Conservation (phyloP, 2,113 vertebrate species). For the Stercorarius parasiticus region DNA sequence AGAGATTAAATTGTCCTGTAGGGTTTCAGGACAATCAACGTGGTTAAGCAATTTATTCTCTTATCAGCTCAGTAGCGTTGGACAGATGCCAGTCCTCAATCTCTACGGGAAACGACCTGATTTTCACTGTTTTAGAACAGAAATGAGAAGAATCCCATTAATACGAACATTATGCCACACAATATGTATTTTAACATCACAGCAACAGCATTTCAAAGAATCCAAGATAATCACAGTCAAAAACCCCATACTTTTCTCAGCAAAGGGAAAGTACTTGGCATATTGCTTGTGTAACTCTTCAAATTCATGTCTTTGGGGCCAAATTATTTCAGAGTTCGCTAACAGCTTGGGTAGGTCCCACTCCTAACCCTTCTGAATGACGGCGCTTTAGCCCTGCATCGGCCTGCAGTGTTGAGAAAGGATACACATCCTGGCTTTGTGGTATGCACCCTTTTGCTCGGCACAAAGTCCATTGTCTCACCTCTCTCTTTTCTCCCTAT, state of each 20-base stretch:
- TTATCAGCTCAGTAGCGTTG: not conserved
- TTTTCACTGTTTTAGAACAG: not conserved
- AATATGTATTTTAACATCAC: not conserved
- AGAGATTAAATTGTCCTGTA: constrained; percentile 8
- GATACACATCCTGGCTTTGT: not conserved
- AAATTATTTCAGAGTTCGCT: not conserved
- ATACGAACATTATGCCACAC: not conserved
- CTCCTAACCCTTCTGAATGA: not conserved
- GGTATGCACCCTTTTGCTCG: not conserved
- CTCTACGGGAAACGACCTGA: not conserved
- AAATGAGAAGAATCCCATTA: constrained; percentile 7
- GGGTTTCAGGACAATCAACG: constrained; percentile 3
- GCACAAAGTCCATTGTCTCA: not conserved
- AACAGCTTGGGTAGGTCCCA: not conserved
- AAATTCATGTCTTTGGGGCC: not conserved
- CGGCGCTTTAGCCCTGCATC: not conserved
- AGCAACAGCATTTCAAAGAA: constrained; percentile 3
- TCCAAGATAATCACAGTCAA: not conserved
- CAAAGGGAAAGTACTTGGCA: not conserved
- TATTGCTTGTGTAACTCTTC: not conserved
- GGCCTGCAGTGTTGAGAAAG: not conserved
- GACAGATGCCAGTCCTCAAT: not conserved
- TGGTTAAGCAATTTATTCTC: constrained; percentile 33
- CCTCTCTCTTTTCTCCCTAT: not conserved
- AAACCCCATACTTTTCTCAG: not conserved